Conservation (phyloP, 2,797 vertebrate genomes). For the Phylloscopus collybita region DNA sequence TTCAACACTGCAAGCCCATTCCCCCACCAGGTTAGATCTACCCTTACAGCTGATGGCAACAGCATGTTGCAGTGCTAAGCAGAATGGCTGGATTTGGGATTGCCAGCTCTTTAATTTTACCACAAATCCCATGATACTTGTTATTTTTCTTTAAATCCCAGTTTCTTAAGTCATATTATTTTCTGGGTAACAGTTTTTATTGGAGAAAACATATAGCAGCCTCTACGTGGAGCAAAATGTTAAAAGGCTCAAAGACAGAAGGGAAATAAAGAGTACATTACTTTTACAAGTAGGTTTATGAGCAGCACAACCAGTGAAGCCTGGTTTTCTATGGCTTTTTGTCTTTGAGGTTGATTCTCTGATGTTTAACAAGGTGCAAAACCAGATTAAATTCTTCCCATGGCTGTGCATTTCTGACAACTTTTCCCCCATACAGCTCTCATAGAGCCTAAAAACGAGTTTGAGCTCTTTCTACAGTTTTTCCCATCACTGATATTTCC, state of each 20-base stretch:
- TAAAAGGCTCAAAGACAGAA: background rate
- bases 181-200: background rate
- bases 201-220: background rate
- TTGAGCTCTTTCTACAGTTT: background rate
- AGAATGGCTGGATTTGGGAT: background rate
- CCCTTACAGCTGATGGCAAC: background rate
- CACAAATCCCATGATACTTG: background rate
- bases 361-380: constrained; percentile 39
- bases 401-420: background rate
- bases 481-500: background rate
- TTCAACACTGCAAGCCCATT: background rate
- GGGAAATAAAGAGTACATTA: background rate
- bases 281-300: constrained; percentile 28
- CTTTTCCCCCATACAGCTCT: background rate
- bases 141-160: background rate
- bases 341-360: background rate
- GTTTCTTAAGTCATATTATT: background rate
- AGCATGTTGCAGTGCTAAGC: background rate
- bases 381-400: background rate
- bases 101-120: background rate
- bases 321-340: background rate
- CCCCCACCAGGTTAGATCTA: background rate
- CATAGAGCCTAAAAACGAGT: background rate
- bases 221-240: background rate
- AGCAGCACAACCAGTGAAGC: background rate